These are phyloP conservation scores for Sabatieria punctata DNA, from an alignment of 2,888 invertebrate species.

Conservation along the genomic window DNA sequence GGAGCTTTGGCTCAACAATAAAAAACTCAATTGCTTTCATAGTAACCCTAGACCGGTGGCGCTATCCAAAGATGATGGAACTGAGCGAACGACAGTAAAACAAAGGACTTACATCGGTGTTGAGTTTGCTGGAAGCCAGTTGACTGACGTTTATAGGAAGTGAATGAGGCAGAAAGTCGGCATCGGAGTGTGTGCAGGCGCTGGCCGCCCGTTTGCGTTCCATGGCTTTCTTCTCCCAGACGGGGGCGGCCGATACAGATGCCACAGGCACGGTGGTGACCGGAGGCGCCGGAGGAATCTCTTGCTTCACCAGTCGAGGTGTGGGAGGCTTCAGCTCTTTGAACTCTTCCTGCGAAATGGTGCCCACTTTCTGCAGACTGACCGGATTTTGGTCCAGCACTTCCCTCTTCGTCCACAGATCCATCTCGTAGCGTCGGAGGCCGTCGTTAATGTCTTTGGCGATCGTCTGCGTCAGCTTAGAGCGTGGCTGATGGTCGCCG, in stretches of 20 bases:
- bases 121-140: no score
- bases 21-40: no score
- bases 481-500: constrained; percentile 52
- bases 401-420: constrained; percentile 57
- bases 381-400: constrained; percentile 16
- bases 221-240: constrained; percentile 27
- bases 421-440: constrained; percentile 85
- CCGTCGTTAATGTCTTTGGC: constrained; percentile 92
- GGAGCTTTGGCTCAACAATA: no score
- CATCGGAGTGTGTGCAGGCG: neutral
- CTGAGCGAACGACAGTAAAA: no score
- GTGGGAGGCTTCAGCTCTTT: constrained; percentile 13
- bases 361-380: constrained; percentile 16
- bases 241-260: constrained; percentile 13
- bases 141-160: neutral
- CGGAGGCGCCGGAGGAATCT: constrained; percentile 4
- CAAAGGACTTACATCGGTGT: no score
- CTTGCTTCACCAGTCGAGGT: neutral
- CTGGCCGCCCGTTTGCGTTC: constrained; percentile 15
- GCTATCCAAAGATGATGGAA: no score
- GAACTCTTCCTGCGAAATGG: constrained; percentile 19
- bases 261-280: constrained; percentile 13
- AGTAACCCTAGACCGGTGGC: no score
- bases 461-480: constrained; percentile 83
- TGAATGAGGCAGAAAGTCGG: constrained; percentile 1